Evolutionary conservation across 2,888 invertebrate genomes (phyloP), one percentile per base, ranked within the genome.

Genomic region (Tenthredo mesomela): DNA sequence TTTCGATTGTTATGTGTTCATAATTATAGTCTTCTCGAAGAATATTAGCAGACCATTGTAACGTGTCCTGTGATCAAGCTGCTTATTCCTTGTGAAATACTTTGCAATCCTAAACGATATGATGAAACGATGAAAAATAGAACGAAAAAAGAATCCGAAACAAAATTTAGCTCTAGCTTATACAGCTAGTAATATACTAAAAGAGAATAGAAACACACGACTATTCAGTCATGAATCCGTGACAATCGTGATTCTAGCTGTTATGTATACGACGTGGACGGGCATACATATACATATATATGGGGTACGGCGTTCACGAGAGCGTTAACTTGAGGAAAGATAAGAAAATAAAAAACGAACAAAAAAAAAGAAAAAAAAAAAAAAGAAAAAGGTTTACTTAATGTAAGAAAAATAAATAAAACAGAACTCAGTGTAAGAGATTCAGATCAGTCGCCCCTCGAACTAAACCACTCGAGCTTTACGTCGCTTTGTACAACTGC

Each of bases 381-480:
- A 47, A 25, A 33, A 33, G 3, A 77, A 33, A 78, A 15, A n/a
- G n/a, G 33, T 18, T 21, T 10, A 61, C 12, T 4, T 9, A 61
- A 80, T 40, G 73, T 47, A n/a, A 40, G 40, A 5, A 73, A n/a
- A 77, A 47, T 10, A 50, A 21, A 12, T 15, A 54, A 15, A 43
- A 43, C 2, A 73, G 25, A 29, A 25, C 10, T 54, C 10, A 33
- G 77, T 71, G 2, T 40, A 54, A 80, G 6, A 80, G 61, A 80
- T 80, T 80, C 61, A 40, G 80, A 80, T 80, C 80, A 80, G 80
- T 80, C 80, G 37, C 25, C 61, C 77, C 33, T 67, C 25, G 25
- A 10, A 25, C 67, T 67, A 25, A 67, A 70, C n/a, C 67, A 18
- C 18, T 9, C 67, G 33, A 67, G 33, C 33, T 67, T 67, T 67